Evolutionary conservation across 2,113 vertebrate genomes (phyloP), one percentile per base, ranked within the genome.

Genomic region (Pseudorectes ferrugineus): DNA sequence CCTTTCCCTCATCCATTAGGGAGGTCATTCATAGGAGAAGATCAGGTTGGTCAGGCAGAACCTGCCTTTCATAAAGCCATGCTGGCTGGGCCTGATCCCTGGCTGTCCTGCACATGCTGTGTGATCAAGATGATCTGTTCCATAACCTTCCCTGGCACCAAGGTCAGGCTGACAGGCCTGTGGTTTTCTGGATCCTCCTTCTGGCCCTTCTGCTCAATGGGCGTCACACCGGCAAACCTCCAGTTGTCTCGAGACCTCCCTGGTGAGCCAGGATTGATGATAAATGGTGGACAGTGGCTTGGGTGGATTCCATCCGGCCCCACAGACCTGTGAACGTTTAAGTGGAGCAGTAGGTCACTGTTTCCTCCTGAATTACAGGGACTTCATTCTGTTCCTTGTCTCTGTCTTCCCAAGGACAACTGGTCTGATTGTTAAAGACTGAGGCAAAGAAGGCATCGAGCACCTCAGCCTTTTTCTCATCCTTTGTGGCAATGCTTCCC

Each of bases 1-100:
- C 51, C 76, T 65, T 42, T 18, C 54, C 58, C 51, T 65, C 43
- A 57, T 20, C 33, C 51, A 14, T 23, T 1, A 7, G 14, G 33
- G 36, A 73, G 26, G 36, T 43, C 43, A 38, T 4, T 24, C 36
- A 33, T 0, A 51, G 66, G 0, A n/a, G 58, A 13, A 55, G 18
- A 66, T 29, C 67, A 66, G 19, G 67, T 2, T 58, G 35, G 10
- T 35, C 29, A 61, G 31, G 78, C 55, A 76, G 25, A 46, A 75
- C 55, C 18, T 70, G 78, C 54, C 54, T 42, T 55, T 48, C 21
- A 29, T 5, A 31, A 55, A 48, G 29, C 40, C 35, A 11, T 5
- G 40, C 31, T 68, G 87, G 40, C 62, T 61, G n/a, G n/a, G 46
- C 29, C 77, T 35, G 54, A 35, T 15, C 3, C 40, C 54, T 46